Evolutionary conservation across 2,888 invertebrate species (phyloP).

Genomic region (Villa cingulata): DNA sequence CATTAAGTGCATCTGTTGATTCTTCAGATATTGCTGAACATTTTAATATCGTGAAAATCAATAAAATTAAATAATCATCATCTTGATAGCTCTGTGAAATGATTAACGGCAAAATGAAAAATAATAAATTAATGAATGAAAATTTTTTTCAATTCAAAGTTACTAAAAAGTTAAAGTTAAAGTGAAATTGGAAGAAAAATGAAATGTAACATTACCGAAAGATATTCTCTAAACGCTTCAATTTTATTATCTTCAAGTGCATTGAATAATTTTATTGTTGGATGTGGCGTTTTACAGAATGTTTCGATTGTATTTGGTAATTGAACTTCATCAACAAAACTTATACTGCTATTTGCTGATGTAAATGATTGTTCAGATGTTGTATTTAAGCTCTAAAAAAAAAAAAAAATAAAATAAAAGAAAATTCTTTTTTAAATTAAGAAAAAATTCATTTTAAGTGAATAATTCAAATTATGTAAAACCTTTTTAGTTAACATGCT

Average conservation of each 20-base stretch:
- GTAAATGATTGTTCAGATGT: conserved; percentile 3
- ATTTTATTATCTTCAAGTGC: conserved; percentile 27
- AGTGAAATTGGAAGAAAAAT: no score
- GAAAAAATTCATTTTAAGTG: no score
- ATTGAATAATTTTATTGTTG: conserved; percentile 28
- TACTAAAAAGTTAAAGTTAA: no score
- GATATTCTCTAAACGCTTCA: conserved; percentile 23
- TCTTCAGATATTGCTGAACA: conserved; percentile 27
- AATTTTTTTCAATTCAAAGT: no score
- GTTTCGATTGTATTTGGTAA: conserved; percentile 21
- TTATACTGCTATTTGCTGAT: conserved; percentile 15
- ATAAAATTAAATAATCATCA: conserved; percentile 28
- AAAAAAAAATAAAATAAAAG: background rate
- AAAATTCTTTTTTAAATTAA: background rate
- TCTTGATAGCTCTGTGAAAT: conserved; percentile 23
- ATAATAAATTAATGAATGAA: no score
- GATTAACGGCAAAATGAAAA: conserved; percentile 4
- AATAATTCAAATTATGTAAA: background rate
- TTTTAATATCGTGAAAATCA: conserved; percentile 33
- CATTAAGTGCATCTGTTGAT: conserved; percentile 27
- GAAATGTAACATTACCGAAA: conserved; percentile 28
- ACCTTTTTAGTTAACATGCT: conserved; percentile 7
- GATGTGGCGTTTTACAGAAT: conserved; percentile 28
- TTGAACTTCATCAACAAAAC: conserved; percentile 11
- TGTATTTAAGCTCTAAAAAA: conserved; percentile 3